A percentile compares a stretch with the other conserved stretches of the same genome.
These are phyloP conservation scores for Poeciliopsis presidionis DNA, from an alignment of 2,797 vertebrate genomes.

Conservation along the genomic window DNA sequence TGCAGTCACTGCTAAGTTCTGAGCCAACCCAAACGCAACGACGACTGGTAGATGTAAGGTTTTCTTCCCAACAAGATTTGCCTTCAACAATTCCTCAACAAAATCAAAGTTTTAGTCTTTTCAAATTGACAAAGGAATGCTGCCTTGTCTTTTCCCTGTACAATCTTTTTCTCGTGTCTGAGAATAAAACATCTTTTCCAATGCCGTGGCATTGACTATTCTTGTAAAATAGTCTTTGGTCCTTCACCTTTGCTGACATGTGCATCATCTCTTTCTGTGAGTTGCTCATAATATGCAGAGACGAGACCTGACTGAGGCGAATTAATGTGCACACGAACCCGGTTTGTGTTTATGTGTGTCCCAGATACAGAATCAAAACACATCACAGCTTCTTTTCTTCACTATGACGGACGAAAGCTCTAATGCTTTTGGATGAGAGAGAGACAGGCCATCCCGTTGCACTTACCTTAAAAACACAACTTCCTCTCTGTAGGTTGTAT, in stretches of 20 bases:
- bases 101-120: conserved; percentile 1
- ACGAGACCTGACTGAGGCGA: conserved; percentile 43
- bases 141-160: background rate
- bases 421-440: conserved; percentile 56
- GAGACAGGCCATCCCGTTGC: conserved; percentile 20
- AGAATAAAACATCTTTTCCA: conserved; percentile 17
- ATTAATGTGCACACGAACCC: conserved; percentile 15
- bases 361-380: conserved; percentile 36
- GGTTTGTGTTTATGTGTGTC: conserved; percentile 16
- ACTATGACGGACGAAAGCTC: conserved; percentile 47
- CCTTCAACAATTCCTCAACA: background rate
- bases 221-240: conserved; percentile 14
- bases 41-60: background rate
- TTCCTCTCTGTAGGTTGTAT: background rate
- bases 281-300: conserved; percentile 39
- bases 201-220: conserved; percentile 4
- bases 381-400: conserved; percentile 33
- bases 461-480: conserved; percentile 25
- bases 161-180: conserved; percentile 2
- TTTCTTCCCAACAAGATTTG: background rate
- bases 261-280: conserved; percentile 41
- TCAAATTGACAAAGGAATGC: conserved; percentile 23
- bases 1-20: background rate
- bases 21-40: background rate
- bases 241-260: conserved; percentile 51